phyloP scores from a whole-genome alignment of 1,140 invertebrate species.

The Drosophila novamexicana region DNA sequence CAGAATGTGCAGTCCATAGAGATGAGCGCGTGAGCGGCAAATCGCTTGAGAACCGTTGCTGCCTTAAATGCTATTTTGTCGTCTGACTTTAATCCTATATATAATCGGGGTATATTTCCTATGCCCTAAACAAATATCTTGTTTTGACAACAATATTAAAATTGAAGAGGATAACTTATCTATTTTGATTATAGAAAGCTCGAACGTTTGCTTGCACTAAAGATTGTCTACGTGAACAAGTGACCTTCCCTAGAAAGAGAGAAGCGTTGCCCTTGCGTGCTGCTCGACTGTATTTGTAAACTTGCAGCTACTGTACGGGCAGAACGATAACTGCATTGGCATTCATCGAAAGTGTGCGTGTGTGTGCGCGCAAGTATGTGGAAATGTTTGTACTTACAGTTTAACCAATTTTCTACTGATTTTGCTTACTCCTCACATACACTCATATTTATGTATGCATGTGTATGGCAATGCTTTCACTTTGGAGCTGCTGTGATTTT shows the following conservation, averaged over 20 bases:
- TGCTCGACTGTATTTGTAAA: slow-evolving; percentile 57
- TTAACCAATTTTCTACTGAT: slow-evolving; percentile 8
- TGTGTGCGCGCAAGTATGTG: background rate
- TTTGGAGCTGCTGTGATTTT: slow-evolving; percentile 28
- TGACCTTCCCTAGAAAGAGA: background rate
- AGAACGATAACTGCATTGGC: slow-evolving; percentile 48
- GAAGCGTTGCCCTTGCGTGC: background rate
- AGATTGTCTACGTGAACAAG: background rate
- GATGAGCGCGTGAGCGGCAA: slow-evolving; percentile 25
- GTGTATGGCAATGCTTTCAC: slow-evolving; percentile 2
- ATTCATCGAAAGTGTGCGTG: slow-evolving; percentile 20
- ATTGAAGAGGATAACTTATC: too few relatives aligned
- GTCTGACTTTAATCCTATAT: too few relatives aligned
- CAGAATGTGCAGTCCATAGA: slow-evolving; percentile 10
- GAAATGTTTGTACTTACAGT: slow-evolving; percentile 8
- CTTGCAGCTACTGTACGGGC: slow-evolving; percentile 8
- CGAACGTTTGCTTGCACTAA: background rate
- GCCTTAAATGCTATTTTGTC: too few relatives aligned
- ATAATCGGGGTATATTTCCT: too few relatives aligned
- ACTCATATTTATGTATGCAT: background rate
- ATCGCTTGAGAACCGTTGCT: background rate
- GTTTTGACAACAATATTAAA: too few relatives aligned
- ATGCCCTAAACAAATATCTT: too few relatives aligned
- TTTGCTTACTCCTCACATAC: background rate
- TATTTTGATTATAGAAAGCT: too few relatives aligned